phyloP scores from a whole-genome alignment of 30 jellyfish, hydroid and myxozoan species.

The Cassiopea andromeda region DNA sequence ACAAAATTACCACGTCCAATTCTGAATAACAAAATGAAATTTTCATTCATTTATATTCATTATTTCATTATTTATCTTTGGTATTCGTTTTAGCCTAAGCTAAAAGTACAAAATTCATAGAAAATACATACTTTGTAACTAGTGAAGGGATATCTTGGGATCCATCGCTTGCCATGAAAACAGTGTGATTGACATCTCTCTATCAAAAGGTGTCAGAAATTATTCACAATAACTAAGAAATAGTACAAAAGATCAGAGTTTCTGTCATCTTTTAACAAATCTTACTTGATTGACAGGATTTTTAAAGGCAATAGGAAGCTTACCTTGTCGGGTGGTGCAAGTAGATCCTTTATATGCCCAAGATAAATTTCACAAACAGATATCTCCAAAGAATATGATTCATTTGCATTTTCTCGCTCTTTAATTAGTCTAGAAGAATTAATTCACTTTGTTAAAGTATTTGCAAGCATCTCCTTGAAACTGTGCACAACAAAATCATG shows the following conservation, averaged over 20 bases:
- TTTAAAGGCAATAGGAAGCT: background rate
- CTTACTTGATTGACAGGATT: too few species aligned
- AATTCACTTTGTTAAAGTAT: background rate
- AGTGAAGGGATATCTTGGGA: conserved; percentile 91
- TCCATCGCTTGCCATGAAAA: conserved; percentile 90
- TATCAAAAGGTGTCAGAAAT: conserved; percentile 2
- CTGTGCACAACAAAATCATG: too few species aligned
- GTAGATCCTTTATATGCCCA: conserved; percentile 74
- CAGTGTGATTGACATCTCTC: conserved; percentile 80
- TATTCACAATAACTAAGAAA: background rate
- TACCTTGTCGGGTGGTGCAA: conserved; percentile 87
- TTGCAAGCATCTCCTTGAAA: background rate
- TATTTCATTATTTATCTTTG: too few species aligned
- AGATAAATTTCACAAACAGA: conserved; percentile 87
- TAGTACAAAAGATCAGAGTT: too few species aligned
- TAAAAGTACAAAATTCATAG: background rate
- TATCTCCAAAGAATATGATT: conserved; percentile 70
- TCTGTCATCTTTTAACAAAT: too few species aligned
- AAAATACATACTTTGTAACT: conserved; percentile 67
- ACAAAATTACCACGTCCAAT: background rate
- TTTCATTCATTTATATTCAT: too few species aligned
- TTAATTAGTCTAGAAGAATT: conserved; percentile 43
- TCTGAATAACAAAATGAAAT: too few species aligned
- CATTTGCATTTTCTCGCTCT: conserved; percentile 75
- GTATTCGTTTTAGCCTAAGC: too few species aligned